Evolutionary conservation across 2,797 vertebrate genomes (phyloP), one percentile per base, ranked within the genome.

Genomic region (Limosa lapponica): DNA sequence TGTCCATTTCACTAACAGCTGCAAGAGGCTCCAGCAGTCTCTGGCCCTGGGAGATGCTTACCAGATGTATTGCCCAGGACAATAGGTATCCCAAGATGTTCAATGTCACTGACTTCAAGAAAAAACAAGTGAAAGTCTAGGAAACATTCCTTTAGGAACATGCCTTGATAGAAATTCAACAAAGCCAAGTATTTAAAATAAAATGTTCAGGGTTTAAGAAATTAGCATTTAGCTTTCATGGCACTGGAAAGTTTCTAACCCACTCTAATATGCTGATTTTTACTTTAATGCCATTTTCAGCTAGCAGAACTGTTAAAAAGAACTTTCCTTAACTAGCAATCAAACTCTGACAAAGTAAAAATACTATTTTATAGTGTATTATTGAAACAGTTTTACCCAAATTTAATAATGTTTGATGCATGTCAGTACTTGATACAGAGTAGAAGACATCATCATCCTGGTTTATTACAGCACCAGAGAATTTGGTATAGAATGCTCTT

Each of bases 11-110:
- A n/a, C 32, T 72, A 46, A 54, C 18, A 96, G 71, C 36, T 92
- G 48, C 2, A 12, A 49, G 70, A 32, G 16, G 20, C 4, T 75
- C 62, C 0, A 0, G 12, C 6, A 5, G 9, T 79, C 64, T 41
- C 59, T 51, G n/a, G 27, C 48, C 28, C 71, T 55, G 23, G 1
- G 22, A 92, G 74, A 89, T 1, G 4, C 36, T 80, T 48, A 54
- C 12, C 59, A 84, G 49, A 84, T 54, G 15, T 24, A 8, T 65
- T 70, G 12, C 15, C n/a, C 28, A 25, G 32, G 24, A 39, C 3
- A 62, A 46, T 17, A 73, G 32, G 13, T 17, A 62, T 32, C 43
- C 23, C 28, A 92, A 88, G 32, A 59, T 2, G 4, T 34, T 83
- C 57, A 37, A 15, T 39, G 28, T 36, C 3, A 0, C 39, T 44